Conservation (phyloP, 2,888 invertebrate species). For the Calameuta filiformis region DNA sequence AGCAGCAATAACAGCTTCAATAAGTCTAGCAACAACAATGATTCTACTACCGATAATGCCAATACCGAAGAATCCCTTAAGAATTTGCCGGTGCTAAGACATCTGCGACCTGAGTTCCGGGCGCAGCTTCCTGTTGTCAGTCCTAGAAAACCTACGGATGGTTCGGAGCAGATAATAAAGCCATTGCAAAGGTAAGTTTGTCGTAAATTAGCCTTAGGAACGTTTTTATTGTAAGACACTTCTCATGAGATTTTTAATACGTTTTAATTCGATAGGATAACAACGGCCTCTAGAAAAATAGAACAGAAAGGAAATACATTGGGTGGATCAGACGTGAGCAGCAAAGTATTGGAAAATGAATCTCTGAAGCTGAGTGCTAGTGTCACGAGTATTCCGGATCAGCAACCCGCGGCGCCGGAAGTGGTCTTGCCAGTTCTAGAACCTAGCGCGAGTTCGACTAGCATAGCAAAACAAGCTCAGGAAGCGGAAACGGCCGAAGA, state of each 20-base stretch:
- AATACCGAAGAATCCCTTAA: slow-evolving; percentile 59
- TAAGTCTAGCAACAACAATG: slow-evolving; percentile 54
- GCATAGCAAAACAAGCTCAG: slow-evolving; percentile 37
- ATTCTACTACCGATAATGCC: slow-evolving; percentile 48
- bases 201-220: background rate
- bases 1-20: slow-evolving; percentile 44
- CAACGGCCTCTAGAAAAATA: slow-evolving; percentile 38
- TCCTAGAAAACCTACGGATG: slow-evolving; percentile 57
- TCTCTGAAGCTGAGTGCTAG: slow-evolving; percentile 46
- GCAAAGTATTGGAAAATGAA: slow-evolving; percentile 32
- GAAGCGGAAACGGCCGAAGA: slow-evolving; percentile 50
- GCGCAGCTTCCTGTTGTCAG: slow-evolving; percentile 80
- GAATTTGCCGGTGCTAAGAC: slow-evolving; percentile 81
- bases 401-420: slow-evolving; percentile 66
- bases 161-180: slow-evolving; percentile 61
- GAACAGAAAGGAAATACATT: slow-evolving; percentile 39
- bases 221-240: background rate
- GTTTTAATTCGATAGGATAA: slow-evolving; percentile 31
- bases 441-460: slow-evolving; percentile 49
- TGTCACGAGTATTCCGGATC: slow-evolving; percentile 60
- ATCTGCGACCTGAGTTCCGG: slow-evolving; percentile 86
- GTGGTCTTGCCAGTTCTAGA: slow-evolving; percentile 61
- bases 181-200: slow-evolving; percentile 53
- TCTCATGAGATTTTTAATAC: background rate
- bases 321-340: slow-evolving; percentile 11